Percentiles rank a stretch among this genome's conserved stretches.
phyloP scores from a whole-genome alignment of 2,888 invertebrate species.

The Ceratothoa steindachneri region DNA sequence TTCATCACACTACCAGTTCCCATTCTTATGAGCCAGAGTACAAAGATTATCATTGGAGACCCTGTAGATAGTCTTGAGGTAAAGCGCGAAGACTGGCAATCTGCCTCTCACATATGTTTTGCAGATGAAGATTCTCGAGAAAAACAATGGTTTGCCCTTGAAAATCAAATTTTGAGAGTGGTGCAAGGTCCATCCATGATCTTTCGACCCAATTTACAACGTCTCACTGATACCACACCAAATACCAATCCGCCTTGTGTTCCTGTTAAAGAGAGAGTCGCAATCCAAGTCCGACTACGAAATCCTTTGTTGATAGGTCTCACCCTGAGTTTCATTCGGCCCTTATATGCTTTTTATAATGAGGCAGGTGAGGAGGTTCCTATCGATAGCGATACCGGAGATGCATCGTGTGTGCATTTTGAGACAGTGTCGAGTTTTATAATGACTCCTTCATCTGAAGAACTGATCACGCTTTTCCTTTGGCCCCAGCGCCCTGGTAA shows the following conservation, averaged over 20 bases:
- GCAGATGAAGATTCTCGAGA: slow-evolving; percentile 22
- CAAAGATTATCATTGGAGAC: slow-evolving; percentile 32
- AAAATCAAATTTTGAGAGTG: slow-evolving; percentile 70
- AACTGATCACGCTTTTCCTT: slow-evolving; percentile 29
- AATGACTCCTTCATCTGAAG: slow-evolving; percentile 30
- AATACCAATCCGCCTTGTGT: slow-evolving; percentile 52
- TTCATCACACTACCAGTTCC: slow-evolving; percentile 37
- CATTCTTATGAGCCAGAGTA: slow-evolving; percentile 27
- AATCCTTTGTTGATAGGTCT: slow-evolving; percentile 73
- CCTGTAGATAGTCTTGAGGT: slow-evolving; percentile 12
- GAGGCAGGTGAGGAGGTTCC: slow-evolving; percentile 6
- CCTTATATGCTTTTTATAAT: slow-evolving; percentile 66
- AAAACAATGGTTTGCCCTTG: slow-evolving; percentile 52
- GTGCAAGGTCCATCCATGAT: slow-evolving; percentile 68
- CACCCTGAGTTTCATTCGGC: slow-evolving; percentile 64
- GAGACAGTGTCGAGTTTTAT: slow-evolving; percentile 22
- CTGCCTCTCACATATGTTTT: slow-evolving; percentile 35
- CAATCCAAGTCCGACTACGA: slow-evolving; percentile 68
- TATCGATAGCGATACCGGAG: background rate
- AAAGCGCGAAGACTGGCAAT: slow-evolving; percentile 22
- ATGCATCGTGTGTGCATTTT: slow-evolving; percentile 10
- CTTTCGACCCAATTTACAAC: slow-evolving; percentile 71
- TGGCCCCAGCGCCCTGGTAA: slow-evolving; percentile 20
- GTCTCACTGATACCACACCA: slow-evolving; percentile 60
- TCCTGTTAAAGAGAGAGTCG: slow-evolving; percentile 66